Evolutionary conservation across 2,888 invertebrate species (phyloP).

Genomic region (Pyrocoelia pectoralis): DNA sequence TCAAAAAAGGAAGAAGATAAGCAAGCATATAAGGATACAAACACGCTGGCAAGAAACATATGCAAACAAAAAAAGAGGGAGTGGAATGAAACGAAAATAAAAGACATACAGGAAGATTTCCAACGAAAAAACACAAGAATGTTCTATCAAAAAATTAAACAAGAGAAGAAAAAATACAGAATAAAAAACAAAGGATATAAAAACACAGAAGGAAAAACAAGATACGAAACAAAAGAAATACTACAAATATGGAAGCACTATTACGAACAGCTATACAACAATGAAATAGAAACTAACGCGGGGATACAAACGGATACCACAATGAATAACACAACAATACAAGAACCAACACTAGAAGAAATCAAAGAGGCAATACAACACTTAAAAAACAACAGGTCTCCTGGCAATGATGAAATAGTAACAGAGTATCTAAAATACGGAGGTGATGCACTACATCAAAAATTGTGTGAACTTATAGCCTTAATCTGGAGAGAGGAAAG

Average conservation of each 20-base stretch:
- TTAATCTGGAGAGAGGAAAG: constrained; percentile 10
- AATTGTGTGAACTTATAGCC: too few species aligned
- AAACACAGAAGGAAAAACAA: not conserved
- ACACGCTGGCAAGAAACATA: not conserved
- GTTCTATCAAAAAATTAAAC: not conserved
- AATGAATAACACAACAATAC: too few species aligned
- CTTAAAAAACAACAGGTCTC: not conserved
- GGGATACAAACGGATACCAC: not conserved
- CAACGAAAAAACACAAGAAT: not conserved
- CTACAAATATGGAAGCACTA: constrained; percentile 1
- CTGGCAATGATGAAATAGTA: not conserved
- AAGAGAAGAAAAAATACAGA: constrained; percentile 1
- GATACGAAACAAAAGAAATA: constrained; percentile 2
- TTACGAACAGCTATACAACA: not conserved
- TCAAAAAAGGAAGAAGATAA: too few species aligned
- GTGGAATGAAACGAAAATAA: not conserved
- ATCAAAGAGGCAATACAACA: not conserved
- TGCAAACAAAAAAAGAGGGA: not conserved
- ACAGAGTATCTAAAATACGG: constrained; percentile 3
- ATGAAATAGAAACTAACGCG: not conserved
- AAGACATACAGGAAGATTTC: not conserved
- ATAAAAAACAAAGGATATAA: constrained; percentile 1
- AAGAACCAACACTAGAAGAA: too few species aligned
- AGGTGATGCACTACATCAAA: constrained; percentile 3
- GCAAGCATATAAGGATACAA: too few species aligned